Evolutionary conservation across 2,113 vertebrate genomes (phyloP).

Genomic region (Chelonoidis abingdonii): DNA sequence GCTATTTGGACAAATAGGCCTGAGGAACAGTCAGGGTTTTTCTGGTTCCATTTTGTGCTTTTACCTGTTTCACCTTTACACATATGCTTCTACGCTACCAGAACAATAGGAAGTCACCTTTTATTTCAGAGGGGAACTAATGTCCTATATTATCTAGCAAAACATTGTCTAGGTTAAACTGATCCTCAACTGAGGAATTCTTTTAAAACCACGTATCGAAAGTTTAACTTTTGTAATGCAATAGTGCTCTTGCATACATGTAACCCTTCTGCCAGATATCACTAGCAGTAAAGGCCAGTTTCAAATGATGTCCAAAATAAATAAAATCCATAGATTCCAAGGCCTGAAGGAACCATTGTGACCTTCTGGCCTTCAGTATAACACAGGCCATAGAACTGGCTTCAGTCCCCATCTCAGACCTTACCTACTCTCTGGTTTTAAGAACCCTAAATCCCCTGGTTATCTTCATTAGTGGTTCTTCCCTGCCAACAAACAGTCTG

Average conservation of each 20-base stretch:
- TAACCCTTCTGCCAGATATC: too few relatives aligned
- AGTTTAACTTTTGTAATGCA: neutral
- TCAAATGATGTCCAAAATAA: too few relatives aligned
- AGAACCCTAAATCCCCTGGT: neutral
- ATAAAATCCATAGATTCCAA: too few relatives aligned
- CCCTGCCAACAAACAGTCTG: neutral
- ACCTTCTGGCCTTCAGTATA: neutral
- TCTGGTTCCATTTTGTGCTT: neutral
- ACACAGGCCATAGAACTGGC: neutral
- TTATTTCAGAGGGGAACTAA: neutral
- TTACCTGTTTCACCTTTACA: neutral
- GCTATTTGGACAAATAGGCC: neutral
- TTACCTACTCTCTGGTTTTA: neutral
- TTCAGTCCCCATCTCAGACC: neutral
- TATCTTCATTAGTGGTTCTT: neutral
- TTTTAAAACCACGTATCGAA: neutral
- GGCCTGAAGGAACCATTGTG: too few relatives aligned
- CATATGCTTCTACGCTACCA: neutral
- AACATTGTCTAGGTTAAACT: neutral
- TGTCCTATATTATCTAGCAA: neutral
- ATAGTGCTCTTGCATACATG: too few relatives aligned
- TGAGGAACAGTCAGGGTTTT: neutral
- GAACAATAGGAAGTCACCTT: neutral
- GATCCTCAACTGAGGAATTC: neutral
- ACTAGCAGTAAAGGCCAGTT: too few relatives aligned